Base-by-base conservation (phyloP, 2,888 invertebrate species). In the Agonum fuliginosum region DNA sequence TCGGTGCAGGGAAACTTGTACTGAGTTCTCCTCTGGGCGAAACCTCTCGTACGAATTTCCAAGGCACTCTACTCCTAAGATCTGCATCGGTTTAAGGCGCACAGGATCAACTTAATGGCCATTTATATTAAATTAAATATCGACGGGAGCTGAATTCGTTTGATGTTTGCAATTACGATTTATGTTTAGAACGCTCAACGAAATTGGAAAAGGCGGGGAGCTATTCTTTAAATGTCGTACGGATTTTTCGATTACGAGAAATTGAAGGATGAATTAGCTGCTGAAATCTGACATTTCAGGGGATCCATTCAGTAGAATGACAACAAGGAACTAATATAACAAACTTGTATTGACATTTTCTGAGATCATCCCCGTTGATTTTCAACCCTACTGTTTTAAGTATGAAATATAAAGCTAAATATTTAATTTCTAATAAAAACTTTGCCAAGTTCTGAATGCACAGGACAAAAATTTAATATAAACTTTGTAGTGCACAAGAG, bases 101-200 rank as follows among this genome's bases (percentile, higher is more conserved):
- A n/a, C n/a, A 8, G 67, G 41, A 67, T 67, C 41, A 20, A 67
- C 41, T 67, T 37, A 12, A 67, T 67, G 41, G 67, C 67, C 67
- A 67, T 67, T 67, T 67, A 67, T 67, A 67, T 67, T 67, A 67
- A 67, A 67, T 67, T 67, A 67, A 41, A 67, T 67, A 67, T 41
- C 67, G 67, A 41, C 37, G 67, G 67, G 67, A 67, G 19, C 65
- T 19, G 20, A 22, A 17, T 41, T 41, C 67, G 62, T 62, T 62
- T 62, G 62, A 67, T 67, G 67, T 67, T 67, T 8, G 27, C 41
- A 67, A 67, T 67, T 67, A 67, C 67, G 41, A 67, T 67, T 67
- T 67, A 67, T 67, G 67, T 67, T 67, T 41, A 20, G 67, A 8
- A 67, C 41, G 67, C n/a, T 41, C 14, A 20, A n/a, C 22, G 41